A percentile compares a stretch with the other conserved stretches of the same genome.
These are phyloP conservation scores for Ctena decussata DNA, from an alignment of 2,888 invertebrate genomes.

Conservation along the genomic window DNA sequence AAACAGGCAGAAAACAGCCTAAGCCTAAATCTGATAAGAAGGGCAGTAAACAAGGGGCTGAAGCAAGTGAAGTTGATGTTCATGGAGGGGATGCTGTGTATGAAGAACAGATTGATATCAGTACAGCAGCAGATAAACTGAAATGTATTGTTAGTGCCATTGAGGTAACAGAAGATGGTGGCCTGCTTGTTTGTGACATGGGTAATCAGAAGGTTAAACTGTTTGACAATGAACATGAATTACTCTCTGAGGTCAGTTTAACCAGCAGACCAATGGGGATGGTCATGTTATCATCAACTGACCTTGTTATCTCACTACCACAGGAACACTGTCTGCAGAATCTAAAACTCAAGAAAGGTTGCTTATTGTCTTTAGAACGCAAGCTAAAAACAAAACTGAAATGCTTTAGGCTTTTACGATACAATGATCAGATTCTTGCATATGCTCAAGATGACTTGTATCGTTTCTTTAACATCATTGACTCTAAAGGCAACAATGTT, in stretches of 20 bases:
- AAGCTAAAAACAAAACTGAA: not conserved
- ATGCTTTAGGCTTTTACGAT: not conserved
- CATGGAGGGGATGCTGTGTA: not conserved
- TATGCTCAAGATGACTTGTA: slow-evolving; percentile 5
- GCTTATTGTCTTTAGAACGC: not conserved
- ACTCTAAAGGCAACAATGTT: not conserved
- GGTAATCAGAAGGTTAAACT: not conserved
- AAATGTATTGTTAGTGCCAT: not conserved
- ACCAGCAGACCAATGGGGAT: not conserved
- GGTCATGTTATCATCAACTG: not conserved
- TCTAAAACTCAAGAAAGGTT: not conserved
- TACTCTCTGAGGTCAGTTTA: not conserved
- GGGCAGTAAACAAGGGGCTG: not conserved
- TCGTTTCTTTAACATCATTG: slow-evolving; percentile 6
- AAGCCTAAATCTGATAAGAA: not conserved
- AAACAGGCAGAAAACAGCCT: not conserved
- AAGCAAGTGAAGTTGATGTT: not conserved
- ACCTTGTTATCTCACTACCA: not conserved
- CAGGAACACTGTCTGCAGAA: not conserved
- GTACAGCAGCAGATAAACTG: not conserved
- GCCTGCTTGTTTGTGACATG: not conserved
- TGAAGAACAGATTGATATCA: not conserved
- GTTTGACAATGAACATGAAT: not conserved
- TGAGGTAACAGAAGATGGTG: not conserved
- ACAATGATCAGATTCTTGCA: not conserved